Conservation (phyloP, 2,797 vertebrate species). For the Sebastes miniatus region DNA sequence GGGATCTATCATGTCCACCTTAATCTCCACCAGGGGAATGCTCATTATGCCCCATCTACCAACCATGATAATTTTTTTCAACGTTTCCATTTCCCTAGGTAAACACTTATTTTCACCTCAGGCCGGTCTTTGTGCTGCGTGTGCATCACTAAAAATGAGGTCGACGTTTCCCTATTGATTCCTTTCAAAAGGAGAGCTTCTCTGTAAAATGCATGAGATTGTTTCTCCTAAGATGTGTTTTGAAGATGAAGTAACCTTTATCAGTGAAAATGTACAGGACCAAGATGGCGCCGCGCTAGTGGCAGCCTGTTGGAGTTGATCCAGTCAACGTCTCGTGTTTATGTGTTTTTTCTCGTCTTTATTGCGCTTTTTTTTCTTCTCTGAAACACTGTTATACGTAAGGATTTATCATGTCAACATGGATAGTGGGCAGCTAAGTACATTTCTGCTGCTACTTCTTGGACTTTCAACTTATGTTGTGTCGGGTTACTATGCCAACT, state of each 20-base stretch:
- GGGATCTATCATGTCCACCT: slow-evolving; percentile 67
- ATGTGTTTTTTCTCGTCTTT: no score
- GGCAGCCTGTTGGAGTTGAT: no score
- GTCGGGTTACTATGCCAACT: no score
- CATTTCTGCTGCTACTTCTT: no score
- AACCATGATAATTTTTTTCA: slow-evolving; percentile 61
- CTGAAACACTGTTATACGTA: no score
- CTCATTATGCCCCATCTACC: slow-evolving; percentile 65
- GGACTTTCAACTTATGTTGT: no score
- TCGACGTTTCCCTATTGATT: slow-evolving; percentile 65
- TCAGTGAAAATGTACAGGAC: background rate
- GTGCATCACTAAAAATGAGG: slow-evolving; percentile 70
- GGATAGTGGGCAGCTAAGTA: no score
- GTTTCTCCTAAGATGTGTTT: slow-evolving; percentile 13
- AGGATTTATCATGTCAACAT: no score
- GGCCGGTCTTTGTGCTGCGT: slow-evolving; percentile 59
- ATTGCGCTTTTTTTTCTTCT: no score
- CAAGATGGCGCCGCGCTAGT: no score
- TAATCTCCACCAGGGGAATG: slow-evolving; percentile 67
- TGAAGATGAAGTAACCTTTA: slow-evolving; percentile 9
- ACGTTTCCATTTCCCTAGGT: slow-evolving; percentile 62
- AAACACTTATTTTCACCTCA: slow-evolving; percentile 62
- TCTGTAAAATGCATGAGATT: slow-evolving; percentile 33
- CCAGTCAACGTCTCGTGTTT: no score
- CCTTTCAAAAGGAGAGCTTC: slow-evolving; percentile 34